Conservation (phyloP, 2,113 vertebrate genomes). For the Tricholaema leucomelas region DNA sequence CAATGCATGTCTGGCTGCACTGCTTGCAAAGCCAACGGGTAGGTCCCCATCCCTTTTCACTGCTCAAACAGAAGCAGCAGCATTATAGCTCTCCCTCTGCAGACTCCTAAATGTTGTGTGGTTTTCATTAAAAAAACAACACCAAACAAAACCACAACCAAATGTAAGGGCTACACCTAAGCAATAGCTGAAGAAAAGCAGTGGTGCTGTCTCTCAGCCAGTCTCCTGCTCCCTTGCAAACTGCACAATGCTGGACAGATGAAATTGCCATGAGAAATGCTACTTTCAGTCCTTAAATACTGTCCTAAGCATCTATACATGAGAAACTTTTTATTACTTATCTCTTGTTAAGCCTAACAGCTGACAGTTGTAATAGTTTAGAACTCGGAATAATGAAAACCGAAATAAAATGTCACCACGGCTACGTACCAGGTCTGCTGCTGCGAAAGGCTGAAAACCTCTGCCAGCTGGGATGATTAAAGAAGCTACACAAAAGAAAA, state of each 20-base stretch:
- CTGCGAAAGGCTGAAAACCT: constrained; percentile 75
- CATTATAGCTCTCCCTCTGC: not conserved
- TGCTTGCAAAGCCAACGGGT: not conserved
- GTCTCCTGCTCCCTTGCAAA: not conserved
- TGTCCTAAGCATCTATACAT: not conserved
- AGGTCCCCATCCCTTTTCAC: not conserved
- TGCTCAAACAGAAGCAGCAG: not conserved
- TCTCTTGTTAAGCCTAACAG: not conserved
- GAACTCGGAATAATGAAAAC: not conserved
- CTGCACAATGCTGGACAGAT: not conserved
- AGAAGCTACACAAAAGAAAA: constrained; percentile 54
- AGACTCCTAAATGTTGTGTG: not conserved
- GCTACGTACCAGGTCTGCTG: constrained; percentile 80
- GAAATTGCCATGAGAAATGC: not conserved
- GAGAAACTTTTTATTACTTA: not conserved
- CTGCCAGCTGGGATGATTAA: constrained; percentile 80
- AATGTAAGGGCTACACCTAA: not conserved
- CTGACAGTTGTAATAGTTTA: not conserved
- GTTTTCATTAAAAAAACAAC: not conserved
- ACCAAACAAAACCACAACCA: too few relatives aligned
- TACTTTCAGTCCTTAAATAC: not conserved
- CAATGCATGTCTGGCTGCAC: not conserved
- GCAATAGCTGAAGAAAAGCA: too few relatives aligned
- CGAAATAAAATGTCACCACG: not conserved
- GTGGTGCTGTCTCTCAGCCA: not conserved